Conservation (phyloP, 2,888 invertebrate genomes). For the Hipparchia sbordonii region DNA sequence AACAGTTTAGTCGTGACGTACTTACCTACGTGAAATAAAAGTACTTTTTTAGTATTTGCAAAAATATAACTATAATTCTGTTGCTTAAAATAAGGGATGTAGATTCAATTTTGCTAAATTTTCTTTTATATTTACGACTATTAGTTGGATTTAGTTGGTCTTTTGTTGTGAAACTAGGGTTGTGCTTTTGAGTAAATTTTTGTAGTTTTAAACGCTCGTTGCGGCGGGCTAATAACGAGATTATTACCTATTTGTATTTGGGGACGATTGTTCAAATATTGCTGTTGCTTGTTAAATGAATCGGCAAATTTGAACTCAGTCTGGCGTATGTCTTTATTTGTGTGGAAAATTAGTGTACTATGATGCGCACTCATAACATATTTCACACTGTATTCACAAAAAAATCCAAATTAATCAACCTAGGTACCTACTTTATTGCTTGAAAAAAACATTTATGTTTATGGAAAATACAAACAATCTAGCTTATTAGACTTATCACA, state of each 20-base stretch:
- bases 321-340: slow-evolving; percentile 43
- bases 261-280: slow-evolving; percentile 70
- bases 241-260: slow-evolving; percentile 60
- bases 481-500: no score
- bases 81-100: fast-evolving
- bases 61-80: slow-evolving; percentile 5
- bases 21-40: slow-evolving; percentile 48
- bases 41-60: slow-evolving; percentile 43
- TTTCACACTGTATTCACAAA: no score
- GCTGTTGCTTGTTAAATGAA: slow-evolving; percentile 59
- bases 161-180: slow-evolving; percentile 50
- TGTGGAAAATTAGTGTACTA: slow-evolving; percentile 28
- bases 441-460: no score
- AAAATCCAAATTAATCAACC: no score
- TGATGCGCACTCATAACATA: no score
- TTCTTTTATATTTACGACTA: slow-evolving; percentile 34
- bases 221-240: slow-evolving; percentile 60
- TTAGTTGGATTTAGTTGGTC: slow-evolving; percentile 5
- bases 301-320: slow-evolving; percentile 45
- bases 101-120: slow-evolving; percentile 40
- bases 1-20: slow-evolving; percentile 38
- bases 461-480: no score
- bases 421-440: no score
- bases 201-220: slow-evolving; percentile 67
- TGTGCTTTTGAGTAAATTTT: slow-evolving; percentile 63